Percentiles rank a stretch among this genome's conserved stretches.
phyloP scores from a whole-genome alignment of 2,113 vertebrate species.

The Chlorodrepanis virens region DNA sequence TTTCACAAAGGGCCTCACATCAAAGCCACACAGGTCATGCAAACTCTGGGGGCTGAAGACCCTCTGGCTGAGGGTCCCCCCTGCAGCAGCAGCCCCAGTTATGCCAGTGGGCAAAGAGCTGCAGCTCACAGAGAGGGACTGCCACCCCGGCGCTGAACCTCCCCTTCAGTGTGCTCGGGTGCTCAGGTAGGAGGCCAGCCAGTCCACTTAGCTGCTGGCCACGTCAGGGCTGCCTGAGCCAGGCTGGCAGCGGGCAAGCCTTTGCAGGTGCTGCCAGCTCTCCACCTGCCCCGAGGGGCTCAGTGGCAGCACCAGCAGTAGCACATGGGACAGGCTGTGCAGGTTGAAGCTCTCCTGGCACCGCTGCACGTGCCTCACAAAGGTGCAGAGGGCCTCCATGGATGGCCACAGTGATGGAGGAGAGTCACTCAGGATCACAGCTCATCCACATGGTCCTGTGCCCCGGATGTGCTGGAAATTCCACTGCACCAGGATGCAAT shows the following conservation, averaged over 20 bases:
- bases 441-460: neutral
- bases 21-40: neutral
- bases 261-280: slow-evolving; percentile 39
- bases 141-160: slow-evolving; percentile 30
- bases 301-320: neutral
- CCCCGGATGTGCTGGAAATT: neutral
- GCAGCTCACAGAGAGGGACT: slow-evolving; percentile 37
- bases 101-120: neutral
- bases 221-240: neutral
- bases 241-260: neutral
- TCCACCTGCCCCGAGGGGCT: neutral
- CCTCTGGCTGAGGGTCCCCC: neutral
- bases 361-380: neutral
- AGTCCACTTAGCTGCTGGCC: neutral
- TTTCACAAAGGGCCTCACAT: neutral
- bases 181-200: slow-evolving; percentile 55
- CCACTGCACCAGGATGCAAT: neutral
- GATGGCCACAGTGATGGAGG: neutral
- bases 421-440: accelerated
- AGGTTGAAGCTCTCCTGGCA: slow-evolving; percentile 31
- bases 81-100: slow-evolving; percentile 56
- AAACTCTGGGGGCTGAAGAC: neutral
- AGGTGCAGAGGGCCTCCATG: slow-evolving; percentile 6
- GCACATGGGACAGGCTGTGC: neutral
- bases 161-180: slow-evolving; percentile 38